Evolutionary conservation across 2,797 vertebrate genomes (phyloP), one percentile per base, ranked within the genome.

Genomic region (Pristis pectinata): DNA sequence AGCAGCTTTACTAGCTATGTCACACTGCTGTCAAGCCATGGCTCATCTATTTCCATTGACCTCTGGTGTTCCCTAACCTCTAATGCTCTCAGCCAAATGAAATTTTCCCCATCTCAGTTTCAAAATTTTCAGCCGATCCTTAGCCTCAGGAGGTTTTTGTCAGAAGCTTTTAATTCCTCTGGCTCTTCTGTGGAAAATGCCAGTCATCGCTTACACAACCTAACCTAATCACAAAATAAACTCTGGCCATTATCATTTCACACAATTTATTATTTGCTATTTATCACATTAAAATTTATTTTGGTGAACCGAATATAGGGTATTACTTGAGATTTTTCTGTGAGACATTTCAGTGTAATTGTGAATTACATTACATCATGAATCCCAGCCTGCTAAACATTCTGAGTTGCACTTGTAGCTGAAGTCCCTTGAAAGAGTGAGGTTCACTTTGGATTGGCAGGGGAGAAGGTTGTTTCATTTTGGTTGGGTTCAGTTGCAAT

Each of bases 401-500:
- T 1, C 37, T 61, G 56, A 37, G 30, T 56, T 61, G 85, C 89
- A 87, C 27, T 37, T 61, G 22, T 34, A 64, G 56, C 61, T 91
- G 49, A 91, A 37, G n/a, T 41, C 41, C 3, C 61, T 41, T 64
- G 41, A 41, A 61, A 61, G 87, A 91, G 19, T 44, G 56, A 89
- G 85, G 59, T n/a, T 89, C 53, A 89, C 30, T 61, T 56, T 61
- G 61, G 59, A 91, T 67, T 61, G 61, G 59, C 87, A 41, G 61
- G 59, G 87, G 87, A 91, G 7, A 91, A 19, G 61, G 22, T 22
- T 91, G 87, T 91, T 91, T 67, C 19, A 27, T 37, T 91, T 91
- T 17, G 37, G 87, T 91, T 67, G 64, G 87, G 64, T 91, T n/a
- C 61, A 91, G 87, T 67, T 24, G 59, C 87, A 91, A 37, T 91